These are phyloP conservation scores for Agriopis marginaria DNA, from an alignment of 2,888 invertebrate species.

Conservation along the genomic window DNA sequence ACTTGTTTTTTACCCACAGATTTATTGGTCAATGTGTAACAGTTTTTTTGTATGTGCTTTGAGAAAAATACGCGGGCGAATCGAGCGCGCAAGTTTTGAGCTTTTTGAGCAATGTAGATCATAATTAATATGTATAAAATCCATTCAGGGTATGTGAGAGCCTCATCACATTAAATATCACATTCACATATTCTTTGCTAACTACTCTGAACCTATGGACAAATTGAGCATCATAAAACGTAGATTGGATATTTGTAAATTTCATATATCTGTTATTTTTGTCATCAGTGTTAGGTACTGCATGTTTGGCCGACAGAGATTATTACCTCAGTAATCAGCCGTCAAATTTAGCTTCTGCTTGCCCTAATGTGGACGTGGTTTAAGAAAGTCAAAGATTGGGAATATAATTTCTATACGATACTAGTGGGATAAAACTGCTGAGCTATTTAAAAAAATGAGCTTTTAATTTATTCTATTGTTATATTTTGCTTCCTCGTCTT, in stretches of 20 bases:
- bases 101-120: constrained; percentile 1
- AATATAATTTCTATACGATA: constrained; percentile 66
- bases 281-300: too few species aligned
- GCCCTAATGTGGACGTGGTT: constrained; percentile 43
- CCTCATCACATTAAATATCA: background rate
- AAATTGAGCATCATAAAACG: too few species aligned
- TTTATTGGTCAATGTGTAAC: too few species aligned
- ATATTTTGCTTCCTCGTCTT: constrained; percentile 81
- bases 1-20: too few species aligned
- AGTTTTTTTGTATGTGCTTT: background rate
- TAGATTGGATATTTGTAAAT: too few species aligned
- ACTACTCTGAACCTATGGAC: too few species aligned
- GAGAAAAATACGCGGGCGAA: too few species aligned
- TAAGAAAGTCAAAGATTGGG: constrained; percentile 54
- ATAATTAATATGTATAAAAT: background rate
- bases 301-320: too few species aligned
- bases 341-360: background rate
- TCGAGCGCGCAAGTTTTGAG: background rate
- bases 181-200: background rate
- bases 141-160: too few species aligned
- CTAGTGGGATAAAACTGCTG: constrained; percentile 61
- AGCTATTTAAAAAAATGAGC: constrained; percentile 53
- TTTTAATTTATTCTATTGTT: constrained; percentile 55
- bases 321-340: too few species aligned
- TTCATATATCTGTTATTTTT: too few species aligned